These are phyloP conservation scores for Phalacrocorax aristotelis DNA, from an alignment of 2,113 vertebrate genomes.

Conservation along the genomic window DNA sequence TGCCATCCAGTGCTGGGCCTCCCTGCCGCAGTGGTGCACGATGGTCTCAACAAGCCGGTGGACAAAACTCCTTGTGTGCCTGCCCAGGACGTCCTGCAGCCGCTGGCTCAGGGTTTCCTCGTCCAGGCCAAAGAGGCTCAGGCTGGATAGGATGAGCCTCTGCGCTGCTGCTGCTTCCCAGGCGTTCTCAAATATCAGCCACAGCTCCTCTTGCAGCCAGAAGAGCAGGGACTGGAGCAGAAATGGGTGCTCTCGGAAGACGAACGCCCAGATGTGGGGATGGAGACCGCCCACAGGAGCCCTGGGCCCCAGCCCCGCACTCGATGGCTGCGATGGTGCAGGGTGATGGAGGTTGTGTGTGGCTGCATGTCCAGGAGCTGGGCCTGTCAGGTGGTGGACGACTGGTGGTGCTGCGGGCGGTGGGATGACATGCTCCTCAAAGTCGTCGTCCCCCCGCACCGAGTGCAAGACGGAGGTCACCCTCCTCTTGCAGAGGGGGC, in stretches of 20 bases:
- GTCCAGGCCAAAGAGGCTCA: neutral
- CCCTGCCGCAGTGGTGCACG: fast-evolving
- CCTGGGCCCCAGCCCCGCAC: neutral
- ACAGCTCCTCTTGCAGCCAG: neutral
- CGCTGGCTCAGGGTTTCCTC: too few species aligned
- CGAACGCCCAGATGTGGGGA: neutral
- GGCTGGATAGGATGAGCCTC: neutral
- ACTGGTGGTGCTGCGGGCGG: neutral
- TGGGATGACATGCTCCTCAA: neutral
- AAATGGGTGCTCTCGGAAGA: neutral
- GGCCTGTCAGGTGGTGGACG: too few species aligned
- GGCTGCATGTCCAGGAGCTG: too few species aligned
- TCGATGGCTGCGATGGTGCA: too few species aligned
- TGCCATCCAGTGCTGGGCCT: too few species aligned
- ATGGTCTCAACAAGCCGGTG: too few species aligned
- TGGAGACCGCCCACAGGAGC: neutral
- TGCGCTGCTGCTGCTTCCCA: too few species aligned
- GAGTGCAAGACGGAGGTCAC: neutral
- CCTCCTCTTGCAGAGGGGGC: neutral
- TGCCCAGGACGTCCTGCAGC: neutral
- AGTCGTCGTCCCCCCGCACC: fast-evolving
- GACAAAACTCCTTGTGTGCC: neutral
- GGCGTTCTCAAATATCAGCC: neutral
- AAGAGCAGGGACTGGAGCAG: neutral
- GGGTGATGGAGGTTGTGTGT: fast-evolving